Evolutionary conservation across 2,113 vertebrate species (phyloP), one percentile per base, ranked within the genome.

Genomic region (Apistogramma diplotaenia): DNA sequence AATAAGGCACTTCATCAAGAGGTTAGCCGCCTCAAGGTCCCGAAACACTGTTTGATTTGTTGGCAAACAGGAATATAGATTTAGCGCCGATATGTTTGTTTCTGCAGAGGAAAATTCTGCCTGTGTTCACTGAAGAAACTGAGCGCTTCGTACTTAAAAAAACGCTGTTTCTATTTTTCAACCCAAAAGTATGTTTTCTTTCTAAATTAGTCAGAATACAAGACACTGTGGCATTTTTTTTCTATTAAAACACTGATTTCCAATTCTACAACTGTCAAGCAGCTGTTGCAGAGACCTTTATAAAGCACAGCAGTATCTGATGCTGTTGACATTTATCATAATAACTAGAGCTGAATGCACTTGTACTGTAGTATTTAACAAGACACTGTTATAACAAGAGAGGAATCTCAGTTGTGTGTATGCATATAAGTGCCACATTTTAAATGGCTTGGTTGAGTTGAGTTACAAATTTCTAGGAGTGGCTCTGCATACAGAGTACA

Each of bases 1-100:
- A 74, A 76, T 51, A 82, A 81, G 43, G 13, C 33, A 46, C n/a
- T 83, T 77, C 33, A 78, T 84, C 71, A 84, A 70, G 62, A 70
- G 60, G 53, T 79, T 37, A 76, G 74, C 51, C 16, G 54, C 78
- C 78, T 33, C 21, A 11, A 21, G 40, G 83, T 72, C 43, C 29
- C 67, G 19, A 88, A 84, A 78, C 77, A 54, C 43, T 55, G 55
- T 62, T 59, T 18, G n/a, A 31, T 74, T 10, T 82, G 33, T 81
- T 81, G 53, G 67, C 56, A 87, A 84, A 81, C 3, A 7, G 33
- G 16, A 76, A 79, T 78, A 73, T 53, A 71, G 31, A 85, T 78
- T 46, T 43, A 61, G 29, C 4, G 57, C 11, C 74, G 27, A 60
- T 55, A 56, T 53, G 54, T 25, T 70, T 51, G 55, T 35, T 33